These are phyloP conservation scores for Albula glossodonta DNA, from an alignment of 2,113 vertebrate species.

Conservation along the genomic window DNA sequence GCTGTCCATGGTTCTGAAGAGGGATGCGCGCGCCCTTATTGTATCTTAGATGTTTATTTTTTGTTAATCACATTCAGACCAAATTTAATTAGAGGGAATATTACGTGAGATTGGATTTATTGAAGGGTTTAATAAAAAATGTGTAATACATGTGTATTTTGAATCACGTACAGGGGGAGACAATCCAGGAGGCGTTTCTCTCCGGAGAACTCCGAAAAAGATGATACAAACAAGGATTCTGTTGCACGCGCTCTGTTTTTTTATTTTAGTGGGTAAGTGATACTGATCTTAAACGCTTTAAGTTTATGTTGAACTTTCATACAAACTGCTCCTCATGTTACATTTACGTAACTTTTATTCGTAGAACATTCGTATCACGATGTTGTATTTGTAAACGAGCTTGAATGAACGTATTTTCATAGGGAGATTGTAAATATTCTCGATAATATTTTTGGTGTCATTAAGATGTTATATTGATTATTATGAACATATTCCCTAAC, in stretches of 20 bases:
- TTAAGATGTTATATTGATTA: no score
- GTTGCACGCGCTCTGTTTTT: slow-evolving; percentile 50
- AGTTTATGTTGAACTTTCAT: background rate
- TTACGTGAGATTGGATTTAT: background rate
- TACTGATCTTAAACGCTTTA: background rate
- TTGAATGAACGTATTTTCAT: background rate
- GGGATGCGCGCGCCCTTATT: background rate
- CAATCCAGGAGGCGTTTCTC: slow-evolving; percentile 32
- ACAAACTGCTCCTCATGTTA: background rate
- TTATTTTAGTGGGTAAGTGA: slow-evolving; percentile 65
- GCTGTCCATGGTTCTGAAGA: slow-evolving; percentile 69
- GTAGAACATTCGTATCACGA: background rate
- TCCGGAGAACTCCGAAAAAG: slow-evolving; percentile 53
- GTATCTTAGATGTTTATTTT: background rate
- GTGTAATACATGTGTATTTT: background rate
- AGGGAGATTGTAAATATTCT: background rate
- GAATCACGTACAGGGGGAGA: slow-evolving; percentile 31
- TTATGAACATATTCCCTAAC: background rate
- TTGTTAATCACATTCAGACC: background rate
- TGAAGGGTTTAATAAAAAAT: background rate
- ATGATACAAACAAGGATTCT: slow-evolving; percentile 46
- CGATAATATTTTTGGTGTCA: background rate
- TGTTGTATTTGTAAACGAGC: background rate
- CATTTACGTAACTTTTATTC: background rate
- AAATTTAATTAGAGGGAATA: background rate